Base-by-base conservation (phyloP, 2,888 invertebrate species). In the Parasteatoda lunata region DNA sequence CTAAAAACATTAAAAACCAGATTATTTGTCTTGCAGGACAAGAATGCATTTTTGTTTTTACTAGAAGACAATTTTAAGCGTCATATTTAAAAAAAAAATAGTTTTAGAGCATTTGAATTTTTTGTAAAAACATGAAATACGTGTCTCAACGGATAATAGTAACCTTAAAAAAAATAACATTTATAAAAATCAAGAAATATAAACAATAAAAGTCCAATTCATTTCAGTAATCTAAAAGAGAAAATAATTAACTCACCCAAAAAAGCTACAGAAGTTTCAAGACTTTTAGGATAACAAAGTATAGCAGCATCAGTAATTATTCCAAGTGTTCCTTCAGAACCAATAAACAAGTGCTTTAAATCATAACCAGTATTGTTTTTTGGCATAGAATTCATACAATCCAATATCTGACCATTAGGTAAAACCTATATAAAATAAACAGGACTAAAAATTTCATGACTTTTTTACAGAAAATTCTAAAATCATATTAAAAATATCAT, bases 361-460 rank as follows among this genome's bases (percentile, higher is more conserved):
- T 99, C 98, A 91, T 97, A 98, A 0, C 99, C 99, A 0, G 99
- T 98, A 92, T 99, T 99, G 92, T 99, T 98, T 92, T 99, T 99
- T 91, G 97, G 96, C 90, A 98, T 93, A 0, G 95, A 94, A 84
- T 95, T 96, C 91, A 99, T 93, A 87, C 96, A 95, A 91, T 98
- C 95, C 52, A 99, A 92, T 0, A 99, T 92, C 78, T 95, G 94
- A 0, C 98, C 98, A 91, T 96, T 94, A 0, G 97, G 96, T 92
- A 95, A 94, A 8, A 97, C 96, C 96, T 96, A 89, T 9, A 65
- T 13, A 65, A 8, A 65, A 73, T 48, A 45, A 51, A 70, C 51
- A 52, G 4, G 8, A 15, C 15, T 52, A 54, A 48, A 45, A 49
- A 48, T 11, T 8, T 45, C 5, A 15, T 30, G 7, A 7, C 52